Percentiles rank a stretch among this genome's conserved stretches.
phyloP scores from a whole-genome alignment of 2,113 vertebrate genomes.

The Ctenodactylus gundi region DNA sequence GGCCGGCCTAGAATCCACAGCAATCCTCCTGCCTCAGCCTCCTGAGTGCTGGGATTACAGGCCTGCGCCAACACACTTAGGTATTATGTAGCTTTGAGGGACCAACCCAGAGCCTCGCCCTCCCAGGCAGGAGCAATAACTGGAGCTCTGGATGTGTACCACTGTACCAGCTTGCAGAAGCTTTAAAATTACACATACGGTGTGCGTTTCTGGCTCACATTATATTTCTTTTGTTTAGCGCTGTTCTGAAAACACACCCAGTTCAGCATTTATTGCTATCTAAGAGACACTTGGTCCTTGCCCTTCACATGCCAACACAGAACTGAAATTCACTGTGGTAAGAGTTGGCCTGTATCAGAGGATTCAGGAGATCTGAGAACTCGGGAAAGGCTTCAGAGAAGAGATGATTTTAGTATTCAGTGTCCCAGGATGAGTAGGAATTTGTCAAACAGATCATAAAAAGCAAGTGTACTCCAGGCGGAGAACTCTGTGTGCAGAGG shows the following conservation, averaged over 20 bases:
- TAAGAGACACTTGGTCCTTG: background rate
- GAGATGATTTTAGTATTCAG: background rate
- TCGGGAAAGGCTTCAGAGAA: slow-evolving; percentile 29
- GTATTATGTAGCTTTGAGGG: no score
- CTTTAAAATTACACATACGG: background rate
- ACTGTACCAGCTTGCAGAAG: background rate
- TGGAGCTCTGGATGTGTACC: background rate
- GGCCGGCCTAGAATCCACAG: background rate
- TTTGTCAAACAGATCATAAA: background rate
- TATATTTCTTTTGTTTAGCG: background rate
- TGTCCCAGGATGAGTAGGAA: background rate
- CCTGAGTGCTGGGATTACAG: no score
- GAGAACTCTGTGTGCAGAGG: background rate
- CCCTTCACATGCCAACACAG: background rate
- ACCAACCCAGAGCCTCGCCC: no score
- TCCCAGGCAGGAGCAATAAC: no score
- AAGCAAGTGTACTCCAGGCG: background rate
- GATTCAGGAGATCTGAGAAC: background rate
- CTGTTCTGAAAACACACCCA: background rate
- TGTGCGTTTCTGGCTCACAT: background rate
- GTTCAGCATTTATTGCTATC: background rate
- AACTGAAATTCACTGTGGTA: background rate
- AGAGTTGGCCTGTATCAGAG: background rate
- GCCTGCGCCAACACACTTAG: no score
- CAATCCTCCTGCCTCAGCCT: background rate